Conservation (phyloP, 2,888 invertebrate genomes). For the Drosophila yooni region DNA sequence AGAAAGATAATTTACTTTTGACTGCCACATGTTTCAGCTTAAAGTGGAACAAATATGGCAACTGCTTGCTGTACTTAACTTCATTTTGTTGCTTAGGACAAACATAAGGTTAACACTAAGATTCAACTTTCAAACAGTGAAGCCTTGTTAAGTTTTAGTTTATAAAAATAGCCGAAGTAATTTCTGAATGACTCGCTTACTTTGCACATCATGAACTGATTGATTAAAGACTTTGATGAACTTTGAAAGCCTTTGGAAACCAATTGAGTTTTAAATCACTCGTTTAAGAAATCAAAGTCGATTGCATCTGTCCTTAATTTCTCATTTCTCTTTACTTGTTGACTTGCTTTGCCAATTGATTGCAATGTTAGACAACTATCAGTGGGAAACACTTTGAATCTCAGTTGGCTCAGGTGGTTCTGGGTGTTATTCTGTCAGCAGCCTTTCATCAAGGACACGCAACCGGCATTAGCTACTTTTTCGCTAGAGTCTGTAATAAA, state of each 20-base stretch:
- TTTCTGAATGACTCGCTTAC: neutral
- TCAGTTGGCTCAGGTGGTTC: constrained; percentile 2
- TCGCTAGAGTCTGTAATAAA: constrained; percentile 39
- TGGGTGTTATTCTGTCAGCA: neutral
- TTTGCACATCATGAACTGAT: neutral
- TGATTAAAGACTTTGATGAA: neutral
- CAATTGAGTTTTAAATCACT: neutral
- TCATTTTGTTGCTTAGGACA: neutral
- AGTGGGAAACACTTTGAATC: neutral
- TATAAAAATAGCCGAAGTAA: neutral
- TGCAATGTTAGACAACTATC: neutral
- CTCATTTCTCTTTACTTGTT: neutral
- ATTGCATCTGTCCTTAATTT: constrained; percentile 2
- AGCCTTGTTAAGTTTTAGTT: neutral
- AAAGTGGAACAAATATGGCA: neutral
- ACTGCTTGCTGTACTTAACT: neutral
- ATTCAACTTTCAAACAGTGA: neutral
- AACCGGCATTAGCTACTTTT: constrained; percentile 11
- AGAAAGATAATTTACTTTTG: too few species aligned
- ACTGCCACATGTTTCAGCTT: neutral
- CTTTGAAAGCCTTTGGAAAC: neutral
- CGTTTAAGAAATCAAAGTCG: neutral
- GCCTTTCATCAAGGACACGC: constrained; percentile 11
- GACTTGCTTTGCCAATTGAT: neutral
- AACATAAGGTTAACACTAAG: neutral